These are phyloP conservation scores for Caracal caracal DNA, from an alignment of 2,113 vertebrate genomes.

Conservation along the genomic window DNA sequence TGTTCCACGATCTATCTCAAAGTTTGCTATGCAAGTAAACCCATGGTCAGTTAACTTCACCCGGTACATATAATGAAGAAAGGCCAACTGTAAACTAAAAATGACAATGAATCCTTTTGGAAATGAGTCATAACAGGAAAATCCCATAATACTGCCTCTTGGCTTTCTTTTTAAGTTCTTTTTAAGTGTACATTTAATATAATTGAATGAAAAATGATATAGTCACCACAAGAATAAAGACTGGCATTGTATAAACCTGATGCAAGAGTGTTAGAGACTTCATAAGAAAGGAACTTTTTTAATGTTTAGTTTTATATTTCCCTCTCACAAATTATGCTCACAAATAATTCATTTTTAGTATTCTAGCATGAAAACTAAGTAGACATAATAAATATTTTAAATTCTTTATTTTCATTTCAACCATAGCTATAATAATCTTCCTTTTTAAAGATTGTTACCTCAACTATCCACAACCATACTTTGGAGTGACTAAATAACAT, in stretches of 20 bases:
- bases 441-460: not conserved
- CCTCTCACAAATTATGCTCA: constrained; percentile 67
- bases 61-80: constrained; percentile 44
- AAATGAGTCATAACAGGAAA: constrained; percentile 74
- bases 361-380: constrained; percentile 66
- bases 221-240: constrained; percentile 59
- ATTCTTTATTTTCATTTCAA: constrained; percentile 31
- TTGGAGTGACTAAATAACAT: not conserved
- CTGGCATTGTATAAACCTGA: constrained; percentile 58
- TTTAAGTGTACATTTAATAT: not conserved
- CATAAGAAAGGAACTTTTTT: not conserved
- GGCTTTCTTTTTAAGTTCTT: constrained; percentile 43
- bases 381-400: constrained; percentile 50
- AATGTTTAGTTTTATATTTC: constrained; percentile 75
- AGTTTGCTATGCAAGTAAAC: not conserved
- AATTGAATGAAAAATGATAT: constrained; percentile 46
- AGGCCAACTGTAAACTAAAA: constrained; percentile 79
- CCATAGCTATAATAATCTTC: not conserved
- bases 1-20: constrained; percentile 52
- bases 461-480: not conserved
- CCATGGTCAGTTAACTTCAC: constrained; percentile 69
- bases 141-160: constrained; percentile 66
- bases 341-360: constrained; percentile 78
- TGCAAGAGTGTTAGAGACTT: constrained; percentile 58
- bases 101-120: constrained; percentile 68